A percentile compares a stretch with the other conserved stretches of the same genome.
Evolutionary conservation across 2,888 invertebrate species (phyloP).

Genomic region (Lycaena phlaeas): DNA sequence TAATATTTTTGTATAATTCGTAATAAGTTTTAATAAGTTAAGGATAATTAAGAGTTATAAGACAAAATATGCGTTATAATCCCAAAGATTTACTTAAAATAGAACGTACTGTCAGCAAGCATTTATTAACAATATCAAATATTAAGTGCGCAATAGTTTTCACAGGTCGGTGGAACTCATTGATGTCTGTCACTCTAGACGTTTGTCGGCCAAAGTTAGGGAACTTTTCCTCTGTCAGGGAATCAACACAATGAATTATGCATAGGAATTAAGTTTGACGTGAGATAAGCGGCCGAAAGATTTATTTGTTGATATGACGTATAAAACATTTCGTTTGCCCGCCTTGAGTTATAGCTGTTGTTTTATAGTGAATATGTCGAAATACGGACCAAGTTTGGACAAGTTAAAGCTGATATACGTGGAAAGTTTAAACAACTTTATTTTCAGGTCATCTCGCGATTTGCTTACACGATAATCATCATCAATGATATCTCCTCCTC

Average conservation of each 20-base stretch:
- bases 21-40: no score
- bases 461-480: no score
- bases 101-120: no score
- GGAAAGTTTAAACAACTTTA: constrained; percentile 8
- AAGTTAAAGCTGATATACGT: constrained; percentile 18
- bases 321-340: constrained; percentile 66
- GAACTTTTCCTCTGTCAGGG: constrained; percentile 52
- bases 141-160: no score
- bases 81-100: no score
- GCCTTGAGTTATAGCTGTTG: constrained; percentile 65
- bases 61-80: no score
- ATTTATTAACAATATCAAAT: no score
- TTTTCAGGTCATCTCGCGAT: no score
- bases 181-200: constrained; percentile 34
- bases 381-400: constrained; percentile 23
- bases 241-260: constrained; percentile 65
- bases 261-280: constrained; percentile 71
- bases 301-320: constrained; percentile 70
- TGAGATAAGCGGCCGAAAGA: constrained; percentile 66
- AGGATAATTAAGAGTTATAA: no score
- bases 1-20: no score
- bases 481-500: no score
- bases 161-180: constrained; percentile 21
- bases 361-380: constrained; percentile 63
- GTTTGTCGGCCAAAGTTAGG: constrained; percentile 33